A percentile compares a stretch with the other conserved stretches of the same genome.
phyloP scores from a whole-genome alignment of 2,797 vertebrate species.

The Cossypha dichroa region DNA sequence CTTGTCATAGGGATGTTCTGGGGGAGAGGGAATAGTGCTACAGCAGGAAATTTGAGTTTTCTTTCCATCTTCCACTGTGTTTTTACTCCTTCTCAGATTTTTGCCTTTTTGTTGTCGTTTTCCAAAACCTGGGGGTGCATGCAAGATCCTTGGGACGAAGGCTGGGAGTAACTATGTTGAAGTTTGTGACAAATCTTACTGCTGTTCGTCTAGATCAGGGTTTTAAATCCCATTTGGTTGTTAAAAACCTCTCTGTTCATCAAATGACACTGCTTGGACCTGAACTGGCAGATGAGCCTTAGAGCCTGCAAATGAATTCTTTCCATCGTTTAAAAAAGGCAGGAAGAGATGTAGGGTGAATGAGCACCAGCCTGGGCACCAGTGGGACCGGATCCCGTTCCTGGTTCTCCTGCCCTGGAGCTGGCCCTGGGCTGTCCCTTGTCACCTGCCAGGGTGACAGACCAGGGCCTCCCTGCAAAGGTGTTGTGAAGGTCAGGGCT shows the following conservation, averaged over 20 bases:
- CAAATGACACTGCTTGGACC: accelerated
- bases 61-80: not conserved
- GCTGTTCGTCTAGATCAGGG: accelerated
- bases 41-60: not conserved
- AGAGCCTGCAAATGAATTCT: not conserved
- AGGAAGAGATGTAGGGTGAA: not conserved
- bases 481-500: not conserved
- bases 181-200: not conserved
- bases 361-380: not conserved
- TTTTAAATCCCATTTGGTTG: not conserved
- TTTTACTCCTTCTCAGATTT: not conserved
- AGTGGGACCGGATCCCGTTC: accelerated
- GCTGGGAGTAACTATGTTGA: accelerated
- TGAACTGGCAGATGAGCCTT: not conserved
- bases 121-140: accelerated
- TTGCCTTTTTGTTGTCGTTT: not conserved
- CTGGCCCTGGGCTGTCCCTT: not conserved
- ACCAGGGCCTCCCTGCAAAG: accelerated
- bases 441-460: not conserved
- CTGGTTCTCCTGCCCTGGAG: accelerated
- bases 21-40: not conserved
- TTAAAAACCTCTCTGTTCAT: not conserved
- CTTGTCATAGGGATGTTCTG: accelerated
- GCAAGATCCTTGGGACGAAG: not conserved
- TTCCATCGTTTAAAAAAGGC: accelerated